Base-by-base conservation (phyloP, 2,113 vertebrate genomes). In the Anoura caudifer region DNA sequence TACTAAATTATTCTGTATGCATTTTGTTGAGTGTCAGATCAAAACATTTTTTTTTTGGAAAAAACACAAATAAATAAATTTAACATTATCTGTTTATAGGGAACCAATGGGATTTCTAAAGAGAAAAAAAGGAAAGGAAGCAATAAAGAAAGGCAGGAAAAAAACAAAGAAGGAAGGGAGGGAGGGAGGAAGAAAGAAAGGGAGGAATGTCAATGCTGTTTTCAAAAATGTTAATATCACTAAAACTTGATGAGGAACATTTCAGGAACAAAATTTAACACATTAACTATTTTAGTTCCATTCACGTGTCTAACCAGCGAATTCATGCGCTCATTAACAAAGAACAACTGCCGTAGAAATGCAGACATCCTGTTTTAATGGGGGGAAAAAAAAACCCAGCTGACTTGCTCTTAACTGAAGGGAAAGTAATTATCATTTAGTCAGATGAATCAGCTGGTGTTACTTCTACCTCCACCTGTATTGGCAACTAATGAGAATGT, bases 401-500 rank as follows among this genome's bases (percentile, higher is more conserved):
- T 22, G 96, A 94, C 63, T 22, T 0, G 31, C 59, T 94, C 45
- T 95, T 70, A 52, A 88, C 38, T 1, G 80, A 96, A 94, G 86
- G 70, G 72, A 76, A 86, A 88, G 81, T 73, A 95, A 94, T 98
- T 94, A 92, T 73, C 65, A 41, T 92, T 82, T 83, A 67, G 91
- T 47, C 56, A 17, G 70, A 26, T n/a, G 56, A 79, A 38, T 79
- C 26, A 4, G 65, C 47, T 33, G 65, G 20, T 26, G 7, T 54
- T 15, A 20, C 72, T 90, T 65, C 61, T 2, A 31, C 87, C 22
- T 24, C 77, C 4, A 43, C 61, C n/a, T 90, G 87, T 87, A 33
- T 56, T 70, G 54, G 86, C 14, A 31, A 72, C 96, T 97, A 61
- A 93, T 97, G 94, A 82, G 94, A 95, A 97, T 0, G 33, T 36